phyloP scores from a whole-genome alignment of 2,888 invertebrate species.

The Habrosyne pyritoides region DNA sequence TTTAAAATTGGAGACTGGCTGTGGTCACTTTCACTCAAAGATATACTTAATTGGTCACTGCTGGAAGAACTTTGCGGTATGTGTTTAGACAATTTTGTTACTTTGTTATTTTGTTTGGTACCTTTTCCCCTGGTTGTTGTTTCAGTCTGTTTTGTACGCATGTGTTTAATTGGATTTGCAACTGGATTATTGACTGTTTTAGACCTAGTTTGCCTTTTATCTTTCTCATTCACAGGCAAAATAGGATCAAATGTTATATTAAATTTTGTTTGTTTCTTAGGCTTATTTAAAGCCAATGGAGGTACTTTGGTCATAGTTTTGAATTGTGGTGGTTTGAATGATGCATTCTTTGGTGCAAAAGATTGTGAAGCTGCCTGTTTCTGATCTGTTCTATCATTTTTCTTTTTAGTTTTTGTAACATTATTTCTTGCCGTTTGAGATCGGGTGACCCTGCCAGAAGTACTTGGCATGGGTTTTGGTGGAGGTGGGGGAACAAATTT shows the following conservation, averaged over 20 bases:
- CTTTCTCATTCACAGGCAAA: constrained; percentile 23
- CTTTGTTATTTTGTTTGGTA: constrained; percentile 16
- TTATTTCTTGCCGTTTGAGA: constrained; percentile 51
- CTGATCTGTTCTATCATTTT: constrained; percentile 19
- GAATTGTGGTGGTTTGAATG: constrained; percentile 76
- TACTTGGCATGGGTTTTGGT: constrained; percentile 49
- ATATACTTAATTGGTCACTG: constrained; percentile 23
- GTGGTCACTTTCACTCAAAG: constrained; percentile 11
- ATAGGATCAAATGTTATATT: constrained; percentile 46
- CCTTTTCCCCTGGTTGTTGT: neutral
- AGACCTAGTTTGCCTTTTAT: constrained; percentile 22
- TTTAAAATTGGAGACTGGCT: constrained; percentile 14
- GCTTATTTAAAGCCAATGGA: constrained; percentile 37
- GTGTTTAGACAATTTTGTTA: constrained; percentile 20
- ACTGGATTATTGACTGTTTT: constrained; percentile 24
- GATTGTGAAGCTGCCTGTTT: constrained; percentile 37
- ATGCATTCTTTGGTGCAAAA: constrained; percentile 81
- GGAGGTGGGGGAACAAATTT: constrained; percentile 63
- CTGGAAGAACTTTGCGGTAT: constrained; percentile 36
- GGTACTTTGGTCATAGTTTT: constrained; percentile 46
- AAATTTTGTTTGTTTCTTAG: constrained; percentile 33
- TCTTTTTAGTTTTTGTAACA: constrained; percentile 14
- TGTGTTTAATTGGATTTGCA: constrained; percentile 17
- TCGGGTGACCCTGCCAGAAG: constrained; percentile 65
- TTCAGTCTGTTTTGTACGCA: constrained; percentile 15